phyloP scores from a whole-genome alignment of 2,888 invertebrate genomes.

The Rhingia campestris region DNA sequence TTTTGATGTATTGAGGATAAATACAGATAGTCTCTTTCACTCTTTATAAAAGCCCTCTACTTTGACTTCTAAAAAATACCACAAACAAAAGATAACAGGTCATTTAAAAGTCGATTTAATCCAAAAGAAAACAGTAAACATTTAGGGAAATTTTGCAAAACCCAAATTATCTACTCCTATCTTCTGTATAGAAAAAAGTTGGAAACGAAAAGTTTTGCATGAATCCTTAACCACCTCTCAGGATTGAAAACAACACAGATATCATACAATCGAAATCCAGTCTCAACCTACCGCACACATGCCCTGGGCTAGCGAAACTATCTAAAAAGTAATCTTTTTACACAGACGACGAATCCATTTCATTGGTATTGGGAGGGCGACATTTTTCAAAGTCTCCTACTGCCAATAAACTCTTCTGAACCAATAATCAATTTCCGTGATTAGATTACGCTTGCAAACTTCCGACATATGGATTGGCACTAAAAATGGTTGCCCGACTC shows the following conservation, averaged over 20 bases:
- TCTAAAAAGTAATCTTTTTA: constrained; percentile 4
- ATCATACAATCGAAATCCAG: neutral
- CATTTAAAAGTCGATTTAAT: neutral
- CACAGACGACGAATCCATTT: constrained; percentile 4
- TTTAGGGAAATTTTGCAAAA: neutral
- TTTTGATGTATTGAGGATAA: too few relatives aligned
- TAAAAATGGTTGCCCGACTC: constrained; percentile 61
- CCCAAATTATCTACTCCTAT: neutral
- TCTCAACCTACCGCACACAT: neutral
- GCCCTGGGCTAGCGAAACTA: neutral
- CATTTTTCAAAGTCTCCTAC: constrained; percentile 59
- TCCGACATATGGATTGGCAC: constrained; percentile 79
- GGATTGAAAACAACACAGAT: constrained; percentile 1
- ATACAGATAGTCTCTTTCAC: too few relatives aligned
- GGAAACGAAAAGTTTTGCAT: constrained; percentile 3
- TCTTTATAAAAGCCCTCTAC: too few relatives aligned
- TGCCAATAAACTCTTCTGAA: constrained; percentile 75
- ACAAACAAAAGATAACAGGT: too few relatives aligned
- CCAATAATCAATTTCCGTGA: constrained; percentile 80
- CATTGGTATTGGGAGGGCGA: neutral
- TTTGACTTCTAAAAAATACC: too few relatives aligned
- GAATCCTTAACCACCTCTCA: constrained; percentile 11
- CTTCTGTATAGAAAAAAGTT: neutral
- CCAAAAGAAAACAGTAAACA: neutral
- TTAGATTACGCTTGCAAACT: constrained; percentile 79